Evolutionary conservation across 2,113 vertebrate genomes (phyloP).

Genomic region (Hydropotes inermis): DNA sequence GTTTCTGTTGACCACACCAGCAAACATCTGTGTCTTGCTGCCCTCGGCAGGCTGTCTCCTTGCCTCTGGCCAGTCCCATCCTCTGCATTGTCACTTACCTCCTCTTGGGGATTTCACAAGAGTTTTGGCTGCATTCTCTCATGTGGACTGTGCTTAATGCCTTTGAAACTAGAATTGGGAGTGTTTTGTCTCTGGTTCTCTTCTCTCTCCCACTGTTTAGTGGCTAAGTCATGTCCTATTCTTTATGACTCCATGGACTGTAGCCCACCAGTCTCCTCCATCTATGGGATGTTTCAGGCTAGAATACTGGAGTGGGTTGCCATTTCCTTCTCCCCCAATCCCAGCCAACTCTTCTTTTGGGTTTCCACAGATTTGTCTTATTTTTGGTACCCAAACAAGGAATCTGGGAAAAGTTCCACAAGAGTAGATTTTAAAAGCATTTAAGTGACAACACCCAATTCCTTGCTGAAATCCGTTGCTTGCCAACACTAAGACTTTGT

Average conservation of each 20-base stretch:
- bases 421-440: background rate
- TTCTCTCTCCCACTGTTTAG: background rate
- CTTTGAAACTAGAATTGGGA: background rate
- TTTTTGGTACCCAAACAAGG: background rate
- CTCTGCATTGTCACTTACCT: background rate
- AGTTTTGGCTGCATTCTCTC: background rate
- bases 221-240: background rate
- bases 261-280: background rate
- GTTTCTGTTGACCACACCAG: background rate
- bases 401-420: background rate
- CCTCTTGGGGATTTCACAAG: background rate
- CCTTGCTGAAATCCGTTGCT: background rate
- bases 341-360: background rate
- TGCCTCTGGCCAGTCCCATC: background rate
- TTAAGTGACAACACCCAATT: background rate
- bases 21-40: background rate
- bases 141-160: background rate
- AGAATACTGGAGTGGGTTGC: background rate
- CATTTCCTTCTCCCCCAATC: background rate
- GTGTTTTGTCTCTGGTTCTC: background rate
- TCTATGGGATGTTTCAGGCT: background rate
- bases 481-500: background rate
- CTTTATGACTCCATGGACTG: background rate
- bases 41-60: background rate
- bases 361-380: background rate